Evolutionary conservation across 2,888 invertebrate genomes (phyloP), one percentile per base, ranked within the genome.

Genomic region (Lasioglossum lativentre): DNA sequence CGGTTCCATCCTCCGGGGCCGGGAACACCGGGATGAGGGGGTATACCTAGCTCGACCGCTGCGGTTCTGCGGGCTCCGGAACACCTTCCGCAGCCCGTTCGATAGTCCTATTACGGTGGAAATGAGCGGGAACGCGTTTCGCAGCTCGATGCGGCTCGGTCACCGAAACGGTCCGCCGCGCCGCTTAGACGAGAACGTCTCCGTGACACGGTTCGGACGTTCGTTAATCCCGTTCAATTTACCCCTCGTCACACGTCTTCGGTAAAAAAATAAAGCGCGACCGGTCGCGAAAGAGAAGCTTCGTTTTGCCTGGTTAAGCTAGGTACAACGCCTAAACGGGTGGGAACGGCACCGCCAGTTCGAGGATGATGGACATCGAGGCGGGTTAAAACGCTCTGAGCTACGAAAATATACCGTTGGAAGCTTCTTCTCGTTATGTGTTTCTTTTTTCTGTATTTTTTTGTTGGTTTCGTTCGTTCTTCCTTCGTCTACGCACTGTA

Each of bases 351-450:
- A 78, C 70, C 59, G 38, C 70, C 30, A 66, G 56, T 47, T 75
- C 34, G 76, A 30, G 59, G 63, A 82, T 45, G 68, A 47, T 1
- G 38, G 71, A 47, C 8, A 30, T n/a, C 59, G 80, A 68, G 82
- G 70, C 52, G 59, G 81, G 82, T 85, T 91, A 90, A 92, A 91
- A 91, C 84, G 92, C 91, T 90, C 89, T 89, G 88, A 90, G 91
- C 92, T 92, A 92, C 87, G 92, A 93, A 93, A 93, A 93, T 93
- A 93, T 92, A 91, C 88, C 81, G 85, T 82, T 84, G 82, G 75
- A 86, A 90, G 88, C 83, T 78, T 88, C 80, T 83, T 71, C 59
- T 72, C 78, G 75, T 78, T 76, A 68, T 75, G 45, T 80, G 45
- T 81, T 75, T 45, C 78, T 78, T 81, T 72, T 74, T 74, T 85